Evolutionary conservation across 1,140 invertebrate species (phyloP), one percentile per base, ranked within the genome.

Genomic region (Trichomalopsis sarcophagae): DNA sequence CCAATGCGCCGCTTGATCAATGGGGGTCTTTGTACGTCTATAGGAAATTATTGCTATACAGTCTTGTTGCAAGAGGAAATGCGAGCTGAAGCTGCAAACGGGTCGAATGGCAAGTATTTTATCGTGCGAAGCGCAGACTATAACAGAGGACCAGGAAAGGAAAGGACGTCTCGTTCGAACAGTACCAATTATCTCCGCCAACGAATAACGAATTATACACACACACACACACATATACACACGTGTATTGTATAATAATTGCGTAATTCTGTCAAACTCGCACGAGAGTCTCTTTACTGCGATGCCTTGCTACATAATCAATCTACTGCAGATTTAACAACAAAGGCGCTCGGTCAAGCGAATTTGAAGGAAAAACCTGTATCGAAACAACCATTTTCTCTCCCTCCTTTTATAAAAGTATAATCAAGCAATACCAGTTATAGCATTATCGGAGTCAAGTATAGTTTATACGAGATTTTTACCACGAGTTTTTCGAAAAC

Each of bases 111-210:
- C 74, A 68, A 73, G 27, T 77, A 62, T 68, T 9, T 68, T 9
- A 71, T 71, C 10, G 17, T 4, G 68, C 23, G 23, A 77, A 84
- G 68, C 5, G 17, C 47, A 78, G 40, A 68, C 47, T 62, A 44
- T 44, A n/a, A 62, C 30, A 66, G 71, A 81, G 66, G 77, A 86
- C 86, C 73, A 84, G 82, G 86, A 86, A 83, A 86, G 84, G n/a
- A 81, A 86, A 79, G 80, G 82, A 85, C 74, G 74, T 84, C 55
- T 86, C 84, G 73, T 87, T 84, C 68, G 27, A 86, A 74, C 55
- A 40, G n/a, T 44, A 84, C 73, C 33, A 81, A 86, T 81, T 86
- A 86, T 81, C n/a, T 80, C 9, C 81, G 68, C 13, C 69, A 86
- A 84, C 62, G 73, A 84, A 86, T 86, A 84, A 76, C 27, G 33